phyloP scores from a whole-genome alignment of 1,140 invertebrate species.

The Ostrea denselamellosa region DNA sequence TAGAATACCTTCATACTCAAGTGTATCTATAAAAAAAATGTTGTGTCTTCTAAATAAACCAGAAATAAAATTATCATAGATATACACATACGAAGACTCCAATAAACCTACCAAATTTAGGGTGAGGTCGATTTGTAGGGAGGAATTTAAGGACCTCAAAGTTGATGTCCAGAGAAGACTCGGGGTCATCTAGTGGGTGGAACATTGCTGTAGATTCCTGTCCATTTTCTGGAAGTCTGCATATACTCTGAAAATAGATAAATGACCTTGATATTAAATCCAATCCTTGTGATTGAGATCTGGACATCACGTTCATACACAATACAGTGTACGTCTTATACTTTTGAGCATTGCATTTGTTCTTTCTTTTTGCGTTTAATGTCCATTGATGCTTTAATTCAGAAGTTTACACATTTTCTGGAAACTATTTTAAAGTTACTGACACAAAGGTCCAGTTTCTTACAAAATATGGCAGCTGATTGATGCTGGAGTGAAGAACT shows the following conservation, averaged over 20 bases:
- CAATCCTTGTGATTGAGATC: neutral
- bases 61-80: neutral
- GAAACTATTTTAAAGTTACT: too few species aligned
- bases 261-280: neutral
- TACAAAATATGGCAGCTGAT: conserved; percentile 62
- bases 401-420: too few species aligned
- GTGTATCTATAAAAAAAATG: conserved; percentile 57
- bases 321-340: too few species aligned
- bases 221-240: conserved; percentile 21
- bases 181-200: conserved; percentile 58
- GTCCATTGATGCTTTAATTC: too few species aligned
- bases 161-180: conserved; percentile 46
- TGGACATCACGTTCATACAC: too few species aligned
- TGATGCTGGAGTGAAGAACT: conserved; percentile 54
- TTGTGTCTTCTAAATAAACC: neutral
- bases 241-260: neutral
- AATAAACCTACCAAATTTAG: conserved; percentile 56
- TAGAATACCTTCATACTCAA: conserved; percentile 77
- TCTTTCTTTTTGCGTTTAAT: too few species aligned
- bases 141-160: conserved; percentile 53
- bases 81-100: too few species aligned
- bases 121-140: conserved; percentile 58
- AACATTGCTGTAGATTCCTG: conserved; percentile 55
- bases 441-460: neutral
- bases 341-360: too few species aligned